These are phyloP conservation scores for Rhinolophus ferrumequinum DNA, from an alignment of 2,113 vertebrate species.

Conservation along the genomic window DNA sequence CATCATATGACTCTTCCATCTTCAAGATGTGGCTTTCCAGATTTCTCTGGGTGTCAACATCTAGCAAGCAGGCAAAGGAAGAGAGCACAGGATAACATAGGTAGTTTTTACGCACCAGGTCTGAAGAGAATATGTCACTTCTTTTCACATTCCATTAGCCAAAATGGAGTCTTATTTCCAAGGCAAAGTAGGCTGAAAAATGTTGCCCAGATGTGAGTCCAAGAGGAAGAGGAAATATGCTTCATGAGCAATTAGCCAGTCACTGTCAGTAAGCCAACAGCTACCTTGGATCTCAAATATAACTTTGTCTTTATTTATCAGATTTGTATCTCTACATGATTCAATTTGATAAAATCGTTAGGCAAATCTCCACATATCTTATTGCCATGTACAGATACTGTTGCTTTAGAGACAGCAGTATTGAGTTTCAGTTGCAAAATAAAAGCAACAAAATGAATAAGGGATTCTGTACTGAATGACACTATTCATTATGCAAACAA, in stretches of 20 bases:
- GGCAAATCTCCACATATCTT: background rate
- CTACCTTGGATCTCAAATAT: background rate
- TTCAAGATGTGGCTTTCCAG: background rate
- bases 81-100: background rate
- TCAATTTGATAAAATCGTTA: background rate
- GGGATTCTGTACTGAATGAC: background rate
- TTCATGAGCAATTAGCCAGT: background rate
- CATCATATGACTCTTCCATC: background rate
- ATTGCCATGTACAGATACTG: background rate
- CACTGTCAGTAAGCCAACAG: background rate
- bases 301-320: conserved; percentile 15
- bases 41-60: background rate
- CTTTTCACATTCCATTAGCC: background rate
- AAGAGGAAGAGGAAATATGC: background rate
- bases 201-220: background rate
- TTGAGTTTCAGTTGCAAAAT: background rate
- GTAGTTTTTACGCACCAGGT: background rate
- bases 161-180: background rate
- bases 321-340: background rate
- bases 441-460: background rate
- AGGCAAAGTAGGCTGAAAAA: background rate
- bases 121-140: background rate
- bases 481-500: background rate
- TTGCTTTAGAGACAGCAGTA: background rate
- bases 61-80: background rate